Conservation (phyloP, 2,797 vertebrate genomes). For the Sebastes miniatus region DNA sequence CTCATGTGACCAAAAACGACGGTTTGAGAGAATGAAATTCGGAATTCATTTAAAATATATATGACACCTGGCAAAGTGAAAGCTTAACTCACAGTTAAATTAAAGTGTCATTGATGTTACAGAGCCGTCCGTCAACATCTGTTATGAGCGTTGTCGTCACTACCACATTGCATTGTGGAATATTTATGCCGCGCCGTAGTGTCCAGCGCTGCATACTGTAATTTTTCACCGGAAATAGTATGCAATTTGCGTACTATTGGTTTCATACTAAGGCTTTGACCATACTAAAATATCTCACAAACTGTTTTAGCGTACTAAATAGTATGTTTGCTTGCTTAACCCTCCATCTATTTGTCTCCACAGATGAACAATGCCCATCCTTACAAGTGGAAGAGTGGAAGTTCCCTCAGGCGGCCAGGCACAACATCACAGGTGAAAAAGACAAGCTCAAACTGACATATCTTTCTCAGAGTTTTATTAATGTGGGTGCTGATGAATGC, state of each 20-base stretch:
- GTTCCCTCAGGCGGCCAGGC: conserved; percentile 75
- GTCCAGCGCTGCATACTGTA: not conserved
- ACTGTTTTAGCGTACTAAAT: not conserved
- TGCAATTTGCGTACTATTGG: not conserved
- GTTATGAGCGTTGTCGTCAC: not conserved
- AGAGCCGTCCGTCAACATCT: no score
- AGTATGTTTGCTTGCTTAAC: not conserved
- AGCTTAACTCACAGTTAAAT: no score
- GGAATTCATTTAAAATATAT: no score
- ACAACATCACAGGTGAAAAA: conserved; percentile 82
- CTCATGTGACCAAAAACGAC: no score
- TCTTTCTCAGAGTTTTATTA: not conserved
- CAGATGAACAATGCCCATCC: conserved; percentile 77
- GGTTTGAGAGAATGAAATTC: no score
- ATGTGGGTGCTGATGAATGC: conserved; percentile 21
- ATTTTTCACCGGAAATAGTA: not conserved
- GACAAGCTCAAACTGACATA: not conserved
- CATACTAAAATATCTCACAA: not conserved
- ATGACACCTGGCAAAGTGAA: no score
- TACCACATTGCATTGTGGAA: not conserved
- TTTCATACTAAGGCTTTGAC: not conserved
- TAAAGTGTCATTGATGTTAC: no score
- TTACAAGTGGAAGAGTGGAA: conserved; percentile 84
- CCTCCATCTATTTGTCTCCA: conserved; percentile 16
- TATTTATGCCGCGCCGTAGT: not conserved